Percentiles rank a stretch among this genome's conserved stretches.
Conservation (phyloP, 2,888 invertebrate species). For the Chydorus sphaericus region DNA sequence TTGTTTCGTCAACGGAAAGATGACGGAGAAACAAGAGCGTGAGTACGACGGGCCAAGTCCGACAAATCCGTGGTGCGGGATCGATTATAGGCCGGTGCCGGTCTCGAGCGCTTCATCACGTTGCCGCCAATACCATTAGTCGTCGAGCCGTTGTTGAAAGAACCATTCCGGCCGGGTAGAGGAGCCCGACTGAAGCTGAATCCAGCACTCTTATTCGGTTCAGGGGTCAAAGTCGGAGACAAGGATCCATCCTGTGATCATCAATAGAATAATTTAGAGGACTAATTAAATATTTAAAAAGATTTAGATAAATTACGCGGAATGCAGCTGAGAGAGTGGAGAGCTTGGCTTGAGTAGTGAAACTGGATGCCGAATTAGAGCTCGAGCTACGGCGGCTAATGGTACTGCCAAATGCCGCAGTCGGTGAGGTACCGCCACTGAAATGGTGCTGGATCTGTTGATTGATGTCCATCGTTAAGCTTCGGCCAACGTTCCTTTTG, state of each 20-base stretch:
- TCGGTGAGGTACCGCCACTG: neutral
- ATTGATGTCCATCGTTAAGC: slow-evolving; percentile 11
- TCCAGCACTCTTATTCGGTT: slow-evolving; percentile 8
- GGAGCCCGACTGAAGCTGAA: slow-evolving; percentile 12
- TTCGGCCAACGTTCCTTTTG: slow-evolving; percentile 11
- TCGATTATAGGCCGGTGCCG: slow-evolving; percentile 1
- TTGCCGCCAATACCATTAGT: slow-evolving; percentile 3
- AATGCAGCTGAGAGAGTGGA: slow-evolving; percentile 2
- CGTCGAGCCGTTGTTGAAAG: slow-evolving; percentile 7
- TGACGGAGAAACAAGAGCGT: slow-evolving; percentile 1
- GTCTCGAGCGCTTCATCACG: neutral
- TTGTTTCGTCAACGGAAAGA: no score
- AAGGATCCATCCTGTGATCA: slow-evolving; percentile 11
- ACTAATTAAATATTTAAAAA: neutral
- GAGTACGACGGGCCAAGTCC: neutral
- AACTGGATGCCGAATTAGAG: slow-evolving; percentile 3
- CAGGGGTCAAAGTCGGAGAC: slow-evolving; percentile 6
- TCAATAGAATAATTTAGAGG: neutral
- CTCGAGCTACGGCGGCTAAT: neutral
- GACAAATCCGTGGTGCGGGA: slow-evolving; percentile 7
- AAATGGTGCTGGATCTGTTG: slow-evolving; percentile 1
- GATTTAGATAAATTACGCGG: no score
- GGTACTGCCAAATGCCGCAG: no score
- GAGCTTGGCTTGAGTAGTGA: slow-evolving; percentile 5
- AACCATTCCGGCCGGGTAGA: slow-evolving; percentile 3